Base-by-base conservation (phyloP, 1,140 invertebrate species). In the Solen grandis region DNA sequence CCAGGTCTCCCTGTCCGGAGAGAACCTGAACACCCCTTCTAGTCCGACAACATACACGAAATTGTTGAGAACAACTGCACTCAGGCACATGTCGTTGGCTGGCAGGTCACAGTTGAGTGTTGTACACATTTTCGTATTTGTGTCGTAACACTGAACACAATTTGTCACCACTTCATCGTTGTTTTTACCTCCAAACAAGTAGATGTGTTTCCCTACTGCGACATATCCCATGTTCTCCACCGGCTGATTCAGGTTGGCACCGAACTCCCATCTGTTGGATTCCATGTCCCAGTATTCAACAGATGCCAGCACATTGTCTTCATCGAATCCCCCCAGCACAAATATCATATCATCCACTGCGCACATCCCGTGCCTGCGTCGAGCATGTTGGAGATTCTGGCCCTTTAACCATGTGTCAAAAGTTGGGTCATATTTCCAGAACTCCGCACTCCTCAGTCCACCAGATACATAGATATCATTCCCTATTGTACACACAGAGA, bases 221-320 rank as follows among this genome's bases (percentile, higher is more conserved):
- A 88, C 85, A 82, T 85, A 90, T 2, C 89, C 89, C 89, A 90
- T 90, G 70, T 90, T 90, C 69, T 90, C 89, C 46, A 90, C 89
- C n/a, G 88, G 85, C 31, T 84, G 84, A n/a, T 76, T 79, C 8
- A 90, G 82, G 33, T 29, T 57, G 5, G 85, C 88, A 55, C 76
- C 82, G n/a, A 86, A 82, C 33, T 83, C 82, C 89, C 89, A 90
- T 25, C 85, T 83, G 60, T 88, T 88, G 0, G 70, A 74, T 41
- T 87, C 86, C n/a, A 83, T 83, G 31, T 85, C 83, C 89, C 89
- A 90, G 54, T 83, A 86, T 81, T 90, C 89, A 22, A 90, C 85
- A 13, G 88, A 88, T 36, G 82, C 79, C 31, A 90, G 76, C 10
- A 90, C 89, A 52, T 81, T 81, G 41, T 90, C 88, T 74, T 90